These are phyloP conservation scores for Melinopterus prodromus DNA, from an alignment of 2,888 invertebrate genomes.

Conservation along the genomic window DNA sequence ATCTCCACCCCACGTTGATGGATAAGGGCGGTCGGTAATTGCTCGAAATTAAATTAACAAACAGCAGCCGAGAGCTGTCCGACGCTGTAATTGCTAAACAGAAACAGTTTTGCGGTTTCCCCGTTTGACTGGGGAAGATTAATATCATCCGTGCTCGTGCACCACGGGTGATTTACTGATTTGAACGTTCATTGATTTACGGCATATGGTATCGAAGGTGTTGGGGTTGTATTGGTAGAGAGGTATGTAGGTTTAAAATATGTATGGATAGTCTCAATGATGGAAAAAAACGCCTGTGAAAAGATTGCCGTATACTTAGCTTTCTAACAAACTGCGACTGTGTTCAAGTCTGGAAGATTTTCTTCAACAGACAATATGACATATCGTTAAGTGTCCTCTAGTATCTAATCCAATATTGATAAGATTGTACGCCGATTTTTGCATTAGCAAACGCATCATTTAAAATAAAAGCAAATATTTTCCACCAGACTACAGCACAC, in stretches of 20 bases:
- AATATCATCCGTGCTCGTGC: not conserved
- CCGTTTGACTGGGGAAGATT: not conserved
- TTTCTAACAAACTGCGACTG: too few species aligned
- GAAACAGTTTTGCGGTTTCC: slow-evolving; percentile 4
- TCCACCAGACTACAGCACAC: too few species aligned
- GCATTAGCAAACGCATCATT: too few species aligned
- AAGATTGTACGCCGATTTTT: too few species aligned
- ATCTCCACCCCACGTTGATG: slow-evolving; percentile 16
- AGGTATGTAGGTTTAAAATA: not conserved
- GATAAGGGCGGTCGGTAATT: slow-evolving; percentile 15
- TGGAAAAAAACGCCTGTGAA: not conserved
- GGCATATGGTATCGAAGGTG: not conserved
- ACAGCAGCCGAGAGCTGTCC: not conserved
- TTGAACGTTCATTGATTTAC: not conserved
- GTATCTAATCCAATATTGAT: too few species aligned
- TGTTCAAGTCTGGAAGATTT: too few species aligned
- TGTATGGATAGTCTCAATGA: not conserved
- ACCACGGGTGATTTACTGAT: not conserved
- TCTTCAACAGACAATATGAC: too few species aligned
- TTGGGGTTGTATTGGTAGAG: not conserved
- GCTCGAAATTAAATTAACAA: slow-evolving; percentile 24
- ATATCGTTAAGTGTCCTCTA: too few species aligned
- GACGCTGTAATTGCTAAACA: not conserved
- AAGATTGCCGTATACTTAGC: too few species aligned
- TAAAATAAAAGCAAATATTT: too few species aligned